Evolutionary conservation across 2,797 vertebrate genomes (phyloP), one percentile per base, ranked within the genome.

Genomic region (Synaphobranchus kaupii): DNA sequence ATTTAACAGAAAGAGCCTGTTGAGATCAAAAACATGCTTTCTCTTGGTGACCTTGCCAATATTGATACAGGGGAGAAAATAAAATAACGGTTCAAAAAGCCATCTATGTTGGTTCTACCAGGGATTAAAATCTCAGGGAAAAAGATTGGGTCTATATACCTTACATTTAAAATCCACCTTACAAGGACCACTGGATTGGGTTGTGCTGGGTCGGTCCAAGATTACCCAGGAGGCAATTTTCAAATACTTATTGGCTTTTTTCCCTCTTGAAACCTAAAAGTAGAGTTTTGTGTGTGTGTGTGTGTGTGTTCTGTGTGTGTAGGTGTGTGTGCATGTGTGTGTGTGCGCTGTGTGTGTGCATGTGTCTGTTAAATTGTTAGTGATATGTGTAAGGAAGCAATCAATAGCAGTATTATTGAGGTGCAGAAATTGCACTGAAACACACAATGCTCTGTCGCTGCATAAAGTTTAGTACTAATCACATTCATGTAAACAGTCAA

Each of bases 1-100:
- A 86, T 86, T 86, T 86, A 86, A 80, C 85, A 86, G 66, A 80
- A 7, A 39, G 85, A 80, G 85, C 85, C 85, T 80, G 85, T 76
- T 22, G 71, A 86, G 85, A 86, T 86, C n/a, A 78, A 78, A 80
- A 54, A 58, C 34, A 34, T 13, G 17, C 68, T 58, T 78, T 78
- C 85, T 52, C 44, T 20, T 31, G 71, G 71, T 86, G 85, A 86
- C 85, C 85, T 86, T 78, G 85, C 71, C 85, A 86, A 86, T 80
- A 86, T 54, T 78, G 48, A 86, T 73, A 60, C 17, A 13, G 48
- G 56, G 60, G 66, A 22, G 63, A 50, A n/a, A 76, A 47, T 47
- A 80, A 80, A 47, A 48, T 47, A 80, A 80, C 44, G 8, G 76
- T 4, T 3, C 76, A 13, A 80, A 80, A 80, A 80, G 76, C 39